Conservation (phyloP, 2,113 vertebrate genomes). For the Percina caprodes region DNA sequence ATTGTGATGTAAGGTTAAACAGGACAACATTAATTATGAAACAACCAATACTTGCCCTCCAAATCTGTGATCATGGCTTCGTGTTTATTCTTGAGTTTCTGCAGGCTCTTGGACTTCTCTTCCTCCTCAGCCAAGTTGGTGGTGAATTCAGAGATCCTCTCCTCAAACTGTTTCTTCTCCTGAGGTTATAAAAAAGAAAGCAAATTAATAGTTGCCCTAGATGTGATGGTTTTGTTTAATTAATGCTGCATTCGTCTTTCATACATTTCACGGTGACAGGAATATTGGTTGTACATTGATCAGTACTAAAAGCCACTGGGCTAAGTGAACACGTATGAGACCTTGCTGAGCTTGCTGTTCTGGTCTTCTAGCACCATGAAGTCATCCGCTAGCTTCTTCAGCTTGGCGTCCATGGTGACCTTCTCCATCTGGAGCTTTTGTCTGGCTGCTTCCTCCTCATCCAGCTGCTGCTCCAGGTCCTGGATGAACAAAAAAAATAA, state of each 20-base stretch:
- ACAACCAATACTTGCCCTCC: conserved; percentile 84
- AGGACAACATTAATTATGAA: not conserved
- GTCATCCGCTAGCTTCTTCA: conserved; percentile 95
- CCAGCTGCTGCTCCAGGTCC: conserved; percentile 97
- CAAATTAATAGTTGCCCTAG: not conserved
- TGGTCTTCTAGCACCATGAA: conserved; percentile 95
- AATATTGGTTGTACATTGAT: not conserved
- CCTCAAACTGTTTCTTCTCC: conserved; percentile 97
- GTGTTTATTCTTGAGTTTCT: conserved; percentile 98
- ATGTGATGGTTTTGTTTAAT: not conserved
- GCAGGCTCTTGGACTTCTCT: conserved; percentile 97
- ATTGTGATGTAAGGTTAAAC: not conserved
- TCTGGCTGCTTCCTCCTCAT: conserved; percentile 94
- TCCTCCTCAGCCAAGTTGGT: conserved; percentile 95
- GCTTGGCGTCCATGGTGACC: conserved; percentile 92
- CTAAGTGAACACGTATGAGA: conserved; percentile 52
- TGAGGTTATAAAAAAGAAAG: conserved; percentile 60
- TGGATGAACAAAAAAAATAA: conserved; percentile 59
- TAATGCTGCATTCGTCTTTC: not conserved
- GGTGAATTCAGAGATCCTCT: conserved; percentile 92
- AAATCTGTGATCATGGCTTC: conserved; percentile 98
- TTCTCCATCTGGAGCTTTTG: conserved; percentile 98
- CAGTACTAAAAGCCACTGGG: not conserved
- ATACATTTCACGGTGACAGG: not conserved
- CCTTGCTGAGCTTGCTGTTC: conserved; percentile 93